Base-by-base conservation (phyloP, 1,140 invertebrate genomes). In the Phymorhynchus buccinoides region DNA sequence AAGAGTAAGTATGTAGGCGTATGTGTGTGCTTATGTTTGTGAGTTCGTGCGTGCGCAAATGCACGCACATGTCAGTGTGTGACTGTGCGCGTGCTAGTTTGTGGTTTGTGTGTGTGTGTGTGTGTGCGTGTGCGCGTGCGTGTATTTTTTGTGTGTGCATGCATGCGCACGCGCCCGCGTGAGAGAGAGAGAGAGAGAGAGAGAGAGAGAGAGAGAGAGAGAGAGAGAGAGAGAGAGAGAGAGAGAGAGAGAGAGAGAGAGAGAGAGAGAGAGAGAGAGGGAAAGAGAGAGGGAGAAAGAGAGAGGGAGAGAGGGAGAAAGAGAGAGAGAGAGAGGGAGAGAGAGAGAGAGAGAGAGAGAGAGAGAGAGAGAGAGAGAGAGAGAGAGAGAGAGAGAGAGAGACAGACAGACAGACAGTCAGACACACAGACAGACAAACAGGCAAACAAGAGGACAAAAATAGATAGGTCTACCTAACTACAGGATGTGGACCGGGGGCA, bases 161-260 rank as follows among this genome's bases (percentile, higher is more conserved):
- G n/a, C 37, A 35, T 73, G 6, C n/a, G n/a, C n/a, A n/a, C n/a
- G n/a, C n/a, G n/a, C n/a, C n/a, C n/a, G 35, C 12, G 35, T 16
- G 68, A 73, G 68, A 73, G 68, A 52, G 48, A 52, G 48, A 52
- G 48, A 52, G 48, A 52, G 48, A 52, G 48, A 52, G 48, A 73
- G 68, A 73, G n/a, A 73, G 68, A 73, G 68, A 73, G 68, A 73
- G 68, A 73, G 68, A 73, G 68, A 73, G 68, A 32, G 35, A 73
- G 9, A 73, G 68, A 32, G 12, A 73, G 68, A 37, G 12, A 73
- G 68, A 73, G 12, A 73, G 68, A 73, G 12, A 73, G 68, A 37
- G 14, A 73, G 68, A 77, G n/a, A 77, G 35, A 39, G n/a, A 35
- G n/a, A 35, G 73, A 9, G n/a, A 4, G 73, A 2, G n/a, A 22